Base-by-base conservation (phyloP, 2,888 invertebrate species). In the Rhagophthalmus giganteus region DNA sequence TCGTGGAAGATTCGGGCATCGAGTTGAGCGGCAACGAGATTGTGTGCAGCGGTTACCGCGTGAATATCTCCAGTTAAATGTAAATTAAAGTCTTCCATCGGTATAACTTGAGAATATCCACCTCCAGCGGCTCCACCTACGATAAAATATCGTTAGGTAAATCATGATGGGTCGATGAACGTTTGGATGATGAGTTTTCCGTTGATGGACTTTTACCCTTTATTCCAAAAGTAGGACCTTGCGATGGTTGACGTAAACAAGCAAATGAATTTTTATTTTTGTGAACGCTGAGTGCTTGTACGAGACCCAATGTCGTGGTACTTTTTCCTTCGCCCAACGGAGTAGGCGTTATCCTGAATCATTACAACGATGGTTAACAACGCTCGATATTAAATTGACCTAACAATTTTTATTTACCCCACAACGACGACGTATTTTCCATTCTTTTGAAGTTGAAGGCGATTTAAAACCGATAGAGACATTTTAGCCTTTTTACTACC, bases 21-120 rank as follows among this genome's bases (percentile, higher is more conserved):
- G 70, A 99, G 83, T 71, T 97, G 97, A 0, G 99, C 98, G 0
- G 98, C 94, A n/a, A 98, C 78, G 7, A 99, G 79, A 76, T 99
- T 99, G 76, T 98, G 95, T 3, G 98, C 97, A 0, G 95, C 96
- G 0, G 93, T 88, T n/a, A 99, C 90, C 0, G 99, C 99, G 75
- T 99, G 99, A 65, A 98, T 97, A 71, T 99, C 99, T 1, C 97
- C 94, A 0, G 98, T 99, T 59, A 99, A 78, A 74, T 99, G 98
- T 0, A 99, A 82, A 78, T 99, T 99, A 75, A 99, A 98, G 66
- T 99, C 98, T 75, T 99, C 98, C 99, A 99, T 99, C 0, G 99
- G 99, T 60, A 99, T 97, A 0, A 88, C 87, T 80, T 91, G 90
- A 0, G 98, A 89, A 73, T 97, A 98, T 2, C 98, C 98, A 10